Percentiles rank a stretch among this genome's conserved stretches.
Evolutionary conservation across 1,140 invertebrate species (phyloP).

Genomic region (Drosophila nannoptera): DNA sequence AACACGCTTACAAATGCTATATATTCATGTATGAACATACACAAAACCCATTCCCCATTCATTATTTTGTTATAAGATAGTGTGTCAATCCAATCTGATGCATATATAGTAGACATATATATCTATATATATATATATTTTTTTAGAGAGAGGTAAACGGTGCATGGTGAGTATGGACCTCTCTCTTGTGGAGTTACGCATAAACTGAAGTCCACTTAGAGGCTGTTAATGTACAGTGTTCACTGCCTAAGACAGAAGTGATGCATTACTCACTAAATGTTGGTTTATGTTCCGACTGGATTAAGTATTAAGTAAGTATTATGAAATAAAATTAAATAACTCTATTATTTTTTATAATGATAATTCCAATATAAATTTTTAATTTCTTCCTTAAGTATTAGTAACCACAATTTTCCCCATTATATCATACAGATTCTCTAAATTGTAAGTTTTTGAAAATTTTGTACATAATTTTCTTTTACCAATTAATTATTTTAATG

Average conservation of each 20-base stretch:
- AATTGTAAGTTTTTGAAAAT: no score
- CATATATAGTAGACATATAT: neutral
- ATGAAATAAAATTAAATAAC: no score
- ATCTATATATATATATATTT: constrained; percentile 5
- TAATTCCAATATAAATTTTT: no score
- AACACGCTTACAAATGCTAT: neutral
- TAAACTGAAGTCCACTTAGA: constrained; percentile 16
- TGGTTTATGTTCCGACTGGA: no score
- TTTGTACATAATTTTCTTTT: no score
- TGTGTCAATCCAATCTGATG: constrained; percentile 2
- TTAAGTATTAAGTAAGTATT: no score
- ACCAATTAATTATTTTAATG: no score
- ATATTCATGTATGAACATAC: neutral
- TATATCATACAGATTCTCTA: no score
- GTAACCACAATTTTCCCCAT: no score
- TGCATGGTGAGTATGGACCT: constrained; percentile 16
- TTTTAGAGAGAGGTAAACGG: neutral
- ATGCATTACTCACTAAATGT: no score
- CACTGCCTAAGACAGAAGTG: neutral
- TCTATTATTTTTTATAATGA: no score
- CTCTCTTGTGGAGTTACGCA: constrained; percentile 3
- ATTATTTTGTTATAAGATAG: constrained; percentile 11
- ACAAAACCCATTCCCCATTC: neutral
- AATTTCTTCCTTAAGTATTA: no score
- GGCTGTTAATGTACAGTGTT: constrained; percentile 16